Evolutionary conservation across 2,888 invertebrate species (phyloP).

Genomic region (Panopea generosa): DNA sequence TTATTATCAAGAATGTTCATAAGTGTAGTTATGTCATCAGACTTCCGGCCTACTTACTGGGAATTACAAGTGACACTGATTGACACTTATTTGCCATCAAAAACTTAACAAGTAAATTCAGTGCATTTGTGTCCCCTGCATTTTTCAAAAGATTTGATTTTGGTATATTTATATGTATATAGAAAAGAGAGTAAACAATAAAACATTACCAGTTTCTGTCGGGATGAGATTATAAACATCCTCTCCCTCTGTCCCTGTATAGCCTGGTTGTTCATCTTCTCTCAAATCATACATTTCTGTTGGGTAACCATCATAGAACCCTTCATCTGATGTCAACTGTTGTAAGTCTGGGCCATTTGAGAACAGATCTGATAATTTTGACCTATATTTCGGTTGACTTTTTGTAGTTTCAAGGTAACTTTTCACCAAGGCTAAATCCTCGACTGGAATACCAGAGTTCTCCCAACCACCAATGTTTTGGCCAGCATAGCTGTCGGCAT

Average conservation of each 20-base stretch:
- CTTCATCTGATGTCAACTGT: neutral
- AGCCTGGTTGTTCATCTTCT: slow-evolving; percentile 39
- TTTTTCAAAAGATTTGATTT: too few species aligned
- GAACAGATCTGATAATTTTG: slow-evolving; percentile 40
- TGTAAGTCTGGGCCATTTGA: neutral
- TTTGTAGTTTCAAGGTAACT: slow-evolving; percentile 30
- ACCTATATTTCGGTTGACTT: slow-evolving; percentile 4
- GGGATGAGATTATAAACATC: neutral
- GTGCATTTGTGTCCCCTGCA: too few species aligned
- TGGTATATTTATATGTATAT: too few species aligned
- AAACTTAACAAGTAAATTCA: too few species aligned
- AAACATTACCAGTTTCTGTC: slow-evolving; percentile 8
- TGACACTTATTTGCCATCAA: too few species aligned
- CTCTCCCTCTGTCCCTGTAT: slow-evolving; percentile 32
- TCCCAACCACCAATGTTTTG: slow-evolving; percentile 46
- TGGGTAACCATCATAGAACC: slow-evolving; percentile 6
- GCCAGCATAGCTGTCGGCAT: neutral
- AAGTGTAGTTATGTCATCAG: too few species aligned
- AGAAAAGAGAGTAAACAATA: too few species aligned
- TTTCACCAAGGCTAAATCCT: slow-evolving; percentile 41
- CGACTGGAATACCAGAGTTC: slow-evolving; percentile 39
- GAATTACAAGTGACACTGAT: too few species aligned
- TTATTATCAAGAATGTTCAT: too few species aligned
- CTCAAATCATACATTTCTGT: slow-evolving; percentile 6
- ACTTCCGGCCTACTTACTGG: too few species aligned